Conservation (phyloP, 1,140 invertebrate genomes). For the Pollicipes pollicipes region DNA sequence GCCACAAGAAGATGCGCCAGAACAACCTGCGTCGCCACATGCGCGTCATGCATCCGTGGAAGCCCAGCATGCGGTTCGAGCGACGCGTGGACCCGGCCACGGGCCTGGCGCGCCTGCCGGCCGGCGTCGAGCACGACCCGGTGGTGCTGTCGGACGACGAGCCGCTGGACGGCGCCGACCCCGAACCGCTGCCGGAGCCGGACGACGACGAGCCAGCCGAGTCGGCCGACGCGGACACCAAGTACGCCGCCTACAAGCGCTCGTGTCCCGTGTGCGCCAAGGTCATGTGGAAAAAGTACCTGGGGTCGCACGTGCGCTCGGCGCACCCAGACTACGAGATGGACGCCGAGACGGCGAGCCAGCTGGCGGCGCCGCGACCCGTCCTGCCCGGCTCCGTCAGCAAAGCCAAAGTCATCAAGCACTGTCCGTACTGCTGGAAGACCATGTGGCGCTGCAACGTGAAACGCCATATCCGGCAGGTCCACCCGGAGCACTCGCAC, state of each 20-base stretch:
- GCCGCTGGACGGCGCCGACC: neutral
- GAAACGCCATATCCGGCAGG: neutral
- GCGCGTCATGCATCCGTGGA: constrained; percentile 2
- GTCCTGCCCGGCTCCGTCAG: neutral
- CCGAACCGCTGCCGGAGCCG: neutral
- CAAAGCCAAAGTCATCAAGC: neutral
- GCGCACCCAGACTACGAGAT: neutral
- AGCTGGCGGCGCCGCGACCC: neutral
- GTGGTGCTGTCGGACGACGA: neutral
- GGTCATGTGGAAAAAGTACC: neutral
- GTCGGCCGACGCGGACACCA: neutral
- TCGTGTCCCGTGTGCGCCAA: neutral
- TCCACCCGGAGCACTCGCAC: neutral
- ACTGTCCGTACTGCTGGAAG: constrained; percentile 3
- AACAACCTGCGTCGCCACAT: constrained; percentile 2
- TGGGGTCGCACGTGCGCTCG: neutral
- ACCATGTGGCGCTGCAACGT: constrained; percentile 6
- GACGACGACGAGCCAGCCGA: neutral
- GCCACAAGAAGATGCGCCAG: constrained; percentile 3
- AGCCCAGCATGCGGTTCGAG: neutral
- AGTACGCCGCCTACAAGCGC: neutral
- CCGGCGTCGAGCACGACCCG: neutral
- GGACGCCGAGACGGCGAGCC: neutral
- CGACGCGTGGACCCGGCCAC: neutral
- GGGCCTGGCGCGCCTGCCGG: neutral